Evolutionary conservation across 2,797 vertebrate species (phyloP).

Genomic region (Crypturellus tataupa): DNA sequence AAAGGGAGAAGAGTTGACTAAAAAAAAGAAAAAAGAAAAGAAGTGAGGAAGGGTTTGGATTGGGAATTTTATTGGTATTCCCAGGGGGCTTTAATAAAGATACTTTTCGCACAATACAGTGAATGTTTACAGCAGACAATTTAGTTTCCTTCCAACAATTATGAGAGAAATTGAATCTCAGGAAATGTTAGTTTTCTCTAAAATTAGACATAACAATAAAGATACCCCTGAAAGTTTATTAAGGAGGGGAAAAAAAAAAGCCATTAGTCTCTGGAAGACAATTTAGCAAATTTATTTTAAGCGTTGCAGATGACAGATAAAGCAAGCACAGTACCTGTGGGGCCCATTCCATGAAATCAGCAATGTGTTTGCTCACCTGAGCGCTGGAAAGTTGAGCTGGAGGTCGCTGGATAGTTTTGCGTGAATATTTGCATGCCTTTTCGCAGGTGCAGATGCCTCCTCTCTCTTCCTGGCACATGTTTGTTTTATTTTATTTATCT

Average conservation of each 20-base stretch:
- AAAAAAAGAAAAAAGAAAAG: not conserved
- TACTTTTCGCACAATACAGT: conserved; percentile 88
- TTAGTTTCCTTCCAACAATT: conserved; percentile 99
- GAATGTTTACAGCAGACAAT: conserved; percentile 94
- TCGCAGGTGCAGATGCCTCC: not conserved
- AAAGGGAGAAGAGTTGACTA: conserved; percentile 37
- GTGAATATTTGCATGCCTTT: not conserved
- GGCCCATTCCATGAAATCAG: not conserved
- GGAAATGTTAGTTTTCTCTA: conserved; percentile 95
- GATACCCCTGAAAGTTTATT: conserved; percentile 84
- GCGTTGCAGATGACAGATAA: conserved; percentile 60
- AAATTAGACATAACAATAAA: conserved; percentile 94
- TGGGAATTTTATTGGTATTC: conserved; percentile 69
- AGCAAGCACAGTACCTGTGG: conserved; percentile 34
- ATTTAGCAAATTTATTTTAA: conserved; percentile 68
- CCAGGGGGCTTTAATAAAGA: conserved; percentile 73
- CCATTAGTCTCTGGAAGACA: conserved; percentile 85
- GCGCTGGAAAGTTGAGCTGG: not conserved
- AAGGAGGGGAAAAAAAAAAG: conserved; percentile 2
- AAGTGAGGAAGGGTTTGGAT: conserved; percentile 40
- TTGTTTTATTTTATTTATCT: not conserved
- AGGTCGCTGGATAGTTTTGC: not conserved
- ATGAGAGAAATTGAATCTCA: conserved; percentile 99
- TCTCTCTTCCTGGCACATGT: not conserved
- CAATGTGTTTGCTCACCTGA: not conserved